A percentile compares a stretch with the other conserved stretches of the same genome.
Conservation (phyloP, 1,140 invertebrate species). For the Trichomalopsis sarcophagae region DNA sequence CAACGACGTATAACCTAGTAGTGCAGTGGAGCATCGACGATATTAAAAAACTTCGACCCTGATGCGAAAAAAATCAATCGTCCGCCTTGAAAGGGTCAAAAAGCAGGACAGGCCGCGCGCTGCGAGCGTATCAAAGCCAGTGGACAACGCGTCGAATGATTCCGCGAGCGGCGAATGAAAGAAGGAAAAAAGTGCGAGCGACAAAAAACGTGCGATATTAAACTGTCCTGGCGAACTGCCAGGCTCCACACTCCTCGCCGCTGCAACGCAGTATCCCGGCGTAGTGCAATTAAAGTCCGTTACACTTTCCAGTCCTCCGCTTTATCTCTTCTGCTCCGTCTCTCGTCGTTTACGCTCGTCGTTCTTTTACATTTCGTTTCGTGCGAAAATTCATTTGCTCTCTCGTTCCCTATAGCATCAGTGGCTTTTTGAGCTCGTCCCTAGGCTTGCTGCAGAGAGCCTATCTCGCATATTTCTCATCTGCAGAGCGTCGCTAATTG, state of each 20-base stretch:
- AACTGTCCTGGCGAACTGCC: constrained; percentile 40
- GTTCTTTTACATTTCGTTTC: neutral
- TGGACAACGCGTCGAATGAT: neutral
- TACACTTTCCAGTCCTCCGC: constrained; percentile 24
- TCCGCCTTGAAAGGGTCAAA: neutral
- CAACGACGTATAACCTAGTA: neutral
- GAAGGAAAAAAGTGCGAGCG: neutral
- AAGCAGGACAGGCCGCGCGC: neutral
- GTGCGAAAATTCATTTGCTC: constrained; percentile 9
- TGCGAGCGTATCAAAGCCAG: neutral
- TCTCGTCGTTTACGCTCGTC: neutral
- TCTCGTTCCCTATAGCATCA: neutral
- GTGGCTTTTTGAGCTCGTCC: neutral
- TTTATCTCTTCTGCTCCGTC: neutral
- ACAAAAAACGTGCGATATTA: constrained; percentile 33
- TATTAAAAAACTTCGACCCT: neutral
- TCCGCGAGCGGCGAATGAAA: neutral
- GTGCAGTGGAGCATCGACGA: too few species aligned
- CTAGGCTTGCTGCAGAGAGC: neutral
- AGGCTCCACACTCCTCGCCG: neutral
- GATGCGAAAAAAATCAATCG: neutral
- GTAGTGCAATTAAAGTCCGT: constrained; percentile 39
- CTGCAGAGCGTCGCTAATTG: neutral
- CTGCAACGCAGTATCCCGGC: neutral
- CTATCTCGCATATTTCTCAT: neutral